A percentile compares a stretch with the other conserved stretches of the same genome.
Evolutionary conservation across 1,140 invertebrate species (phyloP).

Genomic region (Papilio glaucus): DNA sequence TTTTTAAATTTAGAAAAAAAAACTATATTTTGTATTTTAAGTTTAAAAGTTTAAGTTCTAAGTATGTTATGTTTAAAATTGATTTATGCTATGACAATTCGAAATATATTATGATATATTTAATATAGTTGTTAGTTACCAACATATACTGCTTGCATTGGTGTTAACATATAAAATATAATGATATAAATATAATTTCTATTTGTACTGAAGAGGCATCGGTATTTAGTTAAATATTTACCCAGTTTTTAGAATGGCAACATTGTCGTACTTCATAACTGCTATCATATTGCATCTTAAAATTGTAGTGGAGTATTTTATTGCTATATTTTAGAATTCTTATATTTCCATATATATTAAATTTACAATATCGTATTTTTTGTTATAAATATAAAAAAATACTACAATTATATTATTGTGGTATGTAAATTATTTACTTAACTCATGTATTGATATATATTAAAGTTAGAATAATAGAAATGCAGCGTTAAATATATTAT

Average conservation of each 20-base stretch:
- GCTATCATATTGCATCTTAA: neutral
- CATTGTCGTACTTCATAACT: neutral
- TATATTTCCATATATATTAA: conserved; percentile 8
- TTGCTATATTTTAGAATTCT: neutral
- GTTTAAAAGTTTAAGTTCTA: conserved; percentile 37
- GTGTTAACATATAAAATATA: conserved; percentile 19
- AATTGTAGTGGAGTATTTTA: too few relatives aligned
- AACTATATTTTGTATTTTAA: conserved; percentile 45
- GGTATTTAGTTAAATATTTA: neutral
- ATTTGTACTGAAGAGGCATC: neutral
- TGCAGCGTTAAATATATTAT: neutral
- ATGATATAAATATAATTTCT: neutral
- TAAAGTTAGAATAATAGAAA: neutral
- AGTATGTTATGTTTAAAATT: conserved; percentile 25
- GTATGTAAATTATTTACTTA: conserved; percentile 20
- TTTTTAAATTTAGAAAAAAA: conserved; percentile 42
- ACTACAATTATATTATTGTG: conserved; percentile 1
- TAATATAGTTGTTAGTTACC: conserved; percentile 36
- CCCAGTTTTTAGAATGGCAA: neutral
- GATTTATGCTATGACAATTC: conserved; percentile 34
- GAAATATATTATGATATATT: conserved; percentile 26
- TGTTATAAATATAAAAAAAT: neutral
- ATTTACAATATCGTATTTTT: neutral
- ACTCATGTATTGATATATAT: conserved; percentile 12
- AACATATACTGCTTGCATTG: conserved; percentile 25